Conservation (phyloP, 2,888 invertebrate genomes). For the Nyleta sp. region DNA sequence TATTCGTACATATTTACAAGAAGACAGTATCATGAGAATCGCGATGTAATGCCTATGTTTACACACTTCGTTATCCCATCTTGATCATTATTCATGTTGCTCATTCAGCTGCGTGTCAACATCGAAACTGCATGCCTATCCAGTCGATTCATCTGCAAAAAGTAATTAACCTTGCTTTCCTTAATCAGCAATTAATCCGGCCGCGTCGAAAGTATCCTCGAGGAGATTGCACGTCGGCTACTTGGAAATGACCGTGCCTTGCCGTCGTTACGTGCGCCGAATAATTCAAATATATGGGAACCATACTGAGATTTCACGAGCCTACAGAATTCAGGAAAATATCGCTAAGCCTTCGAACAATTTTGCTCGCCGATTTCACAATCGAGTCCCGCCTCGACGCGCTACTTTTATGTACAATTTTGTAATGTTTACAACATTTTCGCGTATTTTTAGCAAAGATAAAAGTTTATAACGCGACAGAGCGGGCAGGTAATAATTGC, state of each 20-base stretch:
- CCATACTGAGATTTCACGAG: constrained; percentile 61
- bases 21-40: constrained; percentile 57
- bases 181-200: constrained; percentile 81
- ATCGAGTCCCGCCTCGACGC: neutral
- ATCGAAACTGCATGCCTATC: constrained; percentile 63
- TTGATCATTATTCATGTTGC: constrained; percentile 62
- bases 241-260: constrained; percentile 76
- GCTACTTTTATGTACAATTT: constrained; percentile 20
- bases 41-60: constrained; percentile 63
- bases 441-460: neutral
- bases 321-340: constrained; percentile 38
- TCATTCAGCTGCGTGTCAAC: constrained; percentile 64
- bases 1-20: constrained; percentile 35
- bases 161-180: constrained; percentile 80
- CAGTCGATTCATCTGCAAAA: constrained; percentile 77
- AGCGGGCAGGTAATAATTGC: too few species aligned
- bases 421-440: constrained; percentile 18
- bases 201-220: constrained; percentile 77
- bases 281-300: constrained; percentile 69
- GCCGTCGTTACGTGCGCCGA: constrained; percentile 77
- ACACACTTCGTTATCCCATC: constrained; percentile 64
- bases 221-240: constrained; percentile 77
- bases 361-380: constrained; percentile 17
- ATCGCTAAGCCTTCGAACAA: constrained; percentile 20
- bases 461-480: too few species aligned